Base-by-base conservation (phyloP, 2,797 vertebrate genomes). In the Pangasius macronema region DNA sequence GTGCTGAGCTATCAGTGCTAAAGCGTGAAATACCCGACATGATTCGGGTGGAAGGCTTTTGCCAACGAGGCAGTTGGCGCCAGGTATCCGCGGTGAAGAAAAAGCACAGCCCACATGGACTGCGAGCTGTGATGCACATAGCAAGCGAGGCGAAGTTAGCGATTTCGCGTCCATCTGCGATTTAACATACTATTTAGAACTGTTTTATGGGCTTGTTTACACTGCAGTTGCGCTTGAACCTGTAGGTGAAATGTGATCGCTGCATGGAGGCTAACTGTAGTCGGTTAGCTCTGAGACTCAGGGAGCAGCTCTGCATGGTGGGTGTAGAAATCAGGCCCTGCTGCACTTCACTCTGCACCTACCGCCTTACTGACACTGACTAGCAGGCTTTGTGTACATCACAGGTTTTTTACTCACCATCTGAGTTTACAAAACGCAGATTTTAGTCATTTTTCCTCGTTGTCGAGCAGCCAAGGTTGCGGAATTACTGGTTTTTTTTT, bases 61-160 rank as follows among this genome's bases (percentile, higher is more conserved):
- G 86, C 90, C 88, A 91, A 77, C 88, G 84, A 61, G 88, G 85
- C 89, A 87, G 73, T 91, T 91, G 88, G 89, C 89, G 89, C 88
- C 88, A 87, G 87, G 89, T 79, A 61, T 76, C 65, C 86, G 63
- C 51, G 76, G 76, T 51, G 65, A 46, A 59, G 46, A 83, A 90
- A 84, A 89, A 73, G 8, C 22, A 14, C 84, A 86, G 39, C 85
- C 67, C 91, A 89, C 91, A 92, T 92, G 92, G 91, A 82, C 86
- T 83, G 36, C 79, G 68, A 84, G 83, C 88, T 84, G 75, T 82
- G 76, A 83, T 82, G 61, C 49, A 11, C 86, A 49, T 10, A 59
- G 14, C 61, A 33, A 68, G 27, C 7, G 24, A 20, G 13, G 46
- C 22, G 6, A 24, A 65, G 46, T 75, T 42, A 11, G 33, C 13